These are phyloP conservation scores for Polyodon spathula DNA, from an alignment of 2,113 vertebrate genomes.

Conservation along the genomic window DNA sequence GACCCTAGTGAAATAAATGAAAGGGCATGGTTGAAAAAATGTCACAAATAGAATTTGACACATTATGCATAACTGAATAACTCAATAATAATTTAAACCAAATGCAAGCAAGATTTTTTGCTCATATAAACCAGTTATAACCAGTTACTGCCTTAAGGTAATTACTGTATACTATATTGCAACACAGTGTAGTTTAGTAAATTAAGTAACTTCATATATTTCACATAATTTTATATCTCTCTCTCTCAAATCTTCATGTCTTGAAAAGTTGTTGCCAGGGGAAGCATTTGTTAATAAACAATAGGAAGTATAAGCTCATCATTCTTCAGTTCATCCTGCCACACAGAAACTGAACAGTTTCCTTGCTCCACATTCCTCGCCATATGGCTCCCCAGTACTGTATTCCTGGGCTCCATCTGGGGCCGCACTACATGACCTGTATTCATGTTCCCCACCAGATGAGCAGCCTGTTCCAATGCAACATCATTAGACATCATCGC, in stretches of 20 bases:
- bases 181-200: neutral
- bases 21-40: neutral
- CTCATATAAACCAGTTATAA: neutral
- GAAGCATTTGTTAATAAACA: too few species aligned
- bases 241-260: too few species aligned
- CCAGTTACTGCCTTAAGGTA: neutral
- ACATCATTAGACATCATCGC: conserved; percentile 72
- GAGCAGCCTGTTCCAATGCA: conserved; percentile 70
- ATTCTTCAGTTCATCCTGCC: too few species aligned
- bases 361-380: too few species aligned
- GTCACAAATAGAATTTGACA: neutral
- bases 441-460: conserved; percentile 74
- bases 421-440: conserved; percentile 74
- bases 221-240: too few species aligned
- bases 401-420: conserved; percentile 76
- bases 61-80: too few species aligned
- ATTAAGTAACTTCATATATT: neutral
- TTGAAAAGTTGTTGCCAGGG: too few species aligned
- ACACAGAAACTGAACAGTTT: too few species aligned
- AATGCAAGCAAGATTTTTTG: neutral
- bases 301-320: too few species aligned
- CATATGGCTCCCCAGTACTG: conserved; percentile 75
- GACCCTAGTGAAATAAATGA: neutral
- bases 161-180: neutral
- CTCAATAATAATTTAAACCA: neutral